These are phyloP conservation scores for Oryzias celebensis DNA, from an alignment of 2,113 vertebrate genomes.

Conservation along the genomic window DNA sequence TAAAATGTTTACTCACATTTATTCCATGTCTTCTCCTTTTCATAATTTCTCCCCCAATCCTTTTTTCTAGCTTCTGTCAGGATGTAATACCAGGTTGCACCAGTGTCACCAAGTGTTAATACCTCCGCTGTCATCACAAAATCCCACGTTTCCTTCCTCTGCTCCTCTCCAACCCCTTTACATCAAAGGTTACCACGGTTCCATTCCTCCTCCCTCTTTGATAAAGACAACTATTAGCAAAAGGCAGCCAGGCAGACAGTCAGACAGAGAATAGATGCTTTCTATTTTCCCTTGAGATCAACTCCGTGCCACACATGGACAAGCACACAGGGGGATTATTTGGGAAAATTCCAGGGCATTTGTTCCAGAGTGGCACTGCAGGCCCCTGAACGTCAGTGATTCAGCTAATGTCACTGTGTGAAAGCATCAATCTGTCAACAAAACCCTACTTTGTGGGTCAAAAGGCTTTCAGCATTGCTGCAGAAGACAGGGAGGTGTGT, in stretches of 20 bases:
- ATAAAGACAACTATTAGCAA: slow-evolving; percentile 61
- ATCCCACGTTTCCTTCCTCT: slow-evolving; percentile 35
- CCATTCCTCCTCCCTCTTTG: slow-evolving; percentile 14
- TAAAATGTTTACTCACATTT: not conserved
- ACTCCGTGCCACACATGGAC: slow-evolving; percentile 48
- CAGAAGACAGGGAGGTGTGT: slow-evolving; percentile 21
- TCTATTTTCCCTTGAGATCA: slow-evolving; percentile 52
- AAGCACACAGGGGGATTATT: slow-evolving; percentile 76
- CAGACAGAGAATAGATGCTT: slow-evolving; percentile 55
- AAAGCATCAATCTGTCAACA: slow-evolving; percentile 79
- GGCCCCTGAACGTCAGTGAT: slow-evolving; percentile 64
- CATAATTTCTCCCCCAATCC: not conserved
- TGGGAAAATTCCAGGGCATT: slow-evolving; percentile 77
- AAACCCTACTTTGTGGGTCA: slow-evolving; percentile 79
- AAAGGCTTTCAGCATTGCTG: slow-evolving; percentile 70
- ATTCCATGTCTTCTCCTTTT: not conserved
- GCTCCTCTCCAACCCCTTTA: slow-evolving; percentile 24
- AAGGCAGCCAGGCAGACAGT: slow-evolving; percentile 44
- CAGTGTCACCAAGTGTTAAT: slow-evolving; percentile 56
- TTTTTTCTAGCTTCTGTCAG: slow-evolving; percentile 22
- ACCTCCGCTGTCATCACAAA: slow-evolving; percentile 51
- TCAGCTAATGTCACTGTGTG: slow-evolving; percentile 77
- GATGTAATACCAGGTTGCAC: slow-evolving; percentile 48
- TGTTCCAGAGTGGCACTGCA: slow-evolving; percentile 68
- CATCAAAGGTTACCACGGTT: slow-evolving; percentile 49